A percentile compares a stretch with the other conserved stretches of the same genome.
Conservation (phyloP, 1,140 invertebrate species). For the Choristoneura fumiferana region DNA sequence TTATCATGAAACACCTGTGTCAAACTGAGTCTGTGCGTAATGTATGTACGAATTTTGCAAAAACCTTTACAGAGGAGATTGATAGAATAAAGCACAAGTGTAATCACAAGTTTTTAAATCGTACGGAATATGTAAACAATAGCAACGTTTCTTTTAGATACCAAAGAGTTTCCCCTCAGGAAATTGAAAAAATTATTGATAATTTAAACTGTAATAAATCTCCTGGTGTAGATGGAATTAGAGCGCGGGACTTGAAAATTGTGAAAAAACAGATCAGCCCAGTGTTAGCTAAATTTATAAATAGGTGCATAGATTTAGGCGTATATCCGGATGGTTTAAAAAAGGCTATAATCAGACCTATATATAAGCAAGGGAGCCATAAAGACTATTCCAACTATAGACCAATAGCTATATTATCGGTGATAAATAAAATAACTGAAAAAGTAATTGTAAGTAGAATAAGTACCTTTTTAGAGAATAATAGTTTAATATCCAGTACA, state of each 20-base stretch:
- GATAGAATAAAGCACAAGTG: slow-evolving; percentile 21
- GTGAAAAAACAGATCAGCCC: slow-evolving; percentile 26
- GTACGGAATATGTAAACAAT: slow-evolving; percentile 15
- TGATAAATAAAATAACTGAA: too few relatives aligned
- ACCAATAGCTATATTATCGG: too few relatives aligned
- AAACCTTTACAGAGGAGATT: neutral
- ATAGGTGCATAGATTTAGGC: slow-evolving; percentile 21
- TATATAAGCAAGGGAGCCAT: slow-evolving; percentile 25
- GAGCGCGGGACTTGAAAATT: slow-evolving; percentile 26
- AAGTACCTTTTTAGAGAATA: too few relatives aligned
- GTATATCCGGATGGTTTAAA: slow-evolving; percentile 25
- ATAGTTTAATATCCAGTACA: too few relatives aligned
- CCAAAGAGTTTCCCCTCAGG: slow-evolving; percentile 13
- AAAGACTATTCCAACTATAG: too few relatives aligned
- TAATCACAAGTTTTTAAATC: slow-evolving; percentile 21
- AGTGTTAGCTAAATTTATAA: slow-evolving; percentile 26
- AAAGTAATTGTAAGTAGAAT: too few relatives aligned
- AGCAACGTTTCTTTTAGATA: slow-evolving; percentile 23
- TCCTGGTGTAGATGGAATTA: slow-evolving; percentile 28
- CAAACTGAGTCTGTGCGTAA: neutral
- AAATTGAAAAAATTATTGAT: slow-evolving; percentile 21
- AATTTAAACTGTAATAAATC: slow-evolving; percentile 22
- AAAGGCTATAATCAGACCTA: slow-evolving; percentile 28
- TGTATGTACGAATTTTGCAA: neutral
- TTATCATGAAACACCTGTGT: neutral